Evolutionary conservation across 1,140 invertebrate species (phyloP).

Genomic region (Aethina tumida): DNA sequence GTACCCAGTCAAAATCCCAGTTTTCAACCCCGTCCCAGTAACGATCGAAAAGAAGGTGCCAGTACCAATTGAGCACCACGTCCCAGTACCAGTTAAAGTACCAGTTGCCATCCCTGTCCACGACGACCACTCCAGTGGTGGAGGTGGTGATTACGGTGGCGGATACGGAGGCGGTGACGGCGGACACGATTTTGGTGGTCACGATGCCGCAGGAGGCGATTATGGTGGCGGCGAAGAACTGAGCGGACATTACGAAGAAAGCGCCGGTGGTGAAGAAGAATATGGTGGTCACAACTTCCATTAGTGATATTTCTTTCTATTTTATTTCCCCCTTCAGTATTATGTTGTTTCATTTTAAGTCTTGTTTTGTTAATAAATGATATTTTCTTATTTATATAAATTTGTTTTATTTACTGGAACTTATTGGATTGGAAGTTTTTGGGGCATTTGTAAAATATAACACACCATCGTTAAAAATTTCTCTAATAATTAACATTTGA

Average conservation of each 20-base stretch:
- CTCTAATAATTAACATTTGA: too few species aligned
- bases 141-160: conserved; percentile 23
- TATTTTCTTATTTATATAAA: conserved; percentile 15
- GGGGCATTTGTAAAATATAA: too few species aligned
- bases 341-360: conserved; percentile 41
- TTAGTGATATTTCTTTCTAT: conserved; percentile 36
- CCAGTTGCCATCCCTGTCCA: conserved; percentile 47
- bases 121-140: conserved; percentile 32
- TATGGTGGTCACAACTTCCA: conserved; percentile 30
- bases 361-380: conserved; percentile 27
- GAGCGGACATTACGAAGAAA: conserved; percentile 6
- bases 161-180: conserved; percentile 21
- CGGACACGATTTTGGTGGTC: conserved; percentile 25
- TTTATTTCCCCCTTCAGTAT: conserved; percentile 40
- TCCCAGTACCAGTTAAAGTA: conserved; percentile 55
- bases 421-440: not conserved
- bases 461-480: too few species aligned
- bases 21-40: conserved; percentile 51
- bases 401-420: conserved; percentile 2
- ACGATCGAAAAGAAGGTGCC: conserved; percentile 59
- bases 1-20: conserved; percentile 51
- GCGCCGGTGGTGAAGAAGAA: conserved; percentile 17
- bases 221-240: conserved; percentile 13
- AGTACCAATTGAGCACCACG: conserved; percentile 41
- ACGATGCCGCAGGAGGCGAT: conserved; percentile 21